Percentiles rank a stretch among this genome's conserved stretches.
phyloP scores from a whole-genome alignment of 2,113 vertebrate genomes.

The Cacatua alba region DNA sequence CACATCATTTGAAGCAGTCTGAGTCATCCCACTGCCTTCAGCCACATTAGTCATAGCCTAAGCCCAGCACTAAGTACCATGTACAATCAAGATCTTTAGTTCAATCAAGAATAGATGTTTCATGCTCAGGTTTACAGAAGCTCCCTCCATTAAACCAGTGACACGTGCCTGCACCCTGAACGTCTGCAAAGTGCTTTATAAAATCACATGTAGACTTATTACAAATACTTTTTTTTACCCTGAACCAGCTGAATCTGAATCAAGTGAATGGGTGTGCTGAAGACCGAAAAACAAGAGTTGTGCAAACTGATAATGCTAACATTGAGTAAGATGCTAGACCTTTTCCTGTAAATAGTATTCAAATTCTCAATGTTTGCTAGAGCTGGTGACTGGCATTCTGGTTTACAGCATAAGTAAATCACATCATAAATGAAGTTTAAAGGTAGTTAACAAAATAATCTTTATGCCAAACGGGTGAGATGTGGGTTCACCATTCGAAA shows the following conservation, averaged over 20 bases:
- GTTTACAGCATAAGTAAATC: background rate
- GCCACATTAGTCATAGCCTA: background rate
- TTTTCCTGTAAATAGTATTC: background rate
- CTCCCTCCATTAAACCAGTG: background rate
- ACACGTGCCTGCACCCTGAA: background rate
- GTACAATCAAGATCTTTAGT: background rate
- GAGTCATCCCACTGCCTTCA: constrained; percentile 27
- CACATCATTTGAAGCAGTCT: background rate
- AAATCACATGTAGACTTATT: background rate
- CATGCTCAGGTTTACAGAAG: background rate
- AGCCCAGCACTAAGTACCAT: background rate
- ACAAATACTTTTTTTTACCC: background rate
- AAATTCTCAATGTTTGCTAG: background rate
- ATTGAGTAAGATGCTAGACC: background rate
- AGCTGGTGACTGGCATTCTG: background rate
- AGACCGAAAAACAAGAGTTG: background rate
- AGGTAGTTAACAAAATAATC: constrained; percentile 17
- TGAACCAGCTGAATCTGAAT: background rate
- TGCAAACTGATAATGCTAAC: background rate
- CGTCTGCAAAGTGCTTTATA: background rate
- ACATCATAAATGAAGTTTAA: constrained; percentile 23
- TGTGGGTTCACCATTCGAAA: background rate
- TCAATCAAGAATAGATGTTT: background rate
- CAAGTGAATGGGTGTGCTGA: background rate
- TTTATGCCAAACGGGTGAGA: background rate